A percentile compares a stretch with the other conserved stretches of the same genome.
Conservation (phyloP, 2,888 invertebrate species). For the Drosophila anomalata region DNA sequence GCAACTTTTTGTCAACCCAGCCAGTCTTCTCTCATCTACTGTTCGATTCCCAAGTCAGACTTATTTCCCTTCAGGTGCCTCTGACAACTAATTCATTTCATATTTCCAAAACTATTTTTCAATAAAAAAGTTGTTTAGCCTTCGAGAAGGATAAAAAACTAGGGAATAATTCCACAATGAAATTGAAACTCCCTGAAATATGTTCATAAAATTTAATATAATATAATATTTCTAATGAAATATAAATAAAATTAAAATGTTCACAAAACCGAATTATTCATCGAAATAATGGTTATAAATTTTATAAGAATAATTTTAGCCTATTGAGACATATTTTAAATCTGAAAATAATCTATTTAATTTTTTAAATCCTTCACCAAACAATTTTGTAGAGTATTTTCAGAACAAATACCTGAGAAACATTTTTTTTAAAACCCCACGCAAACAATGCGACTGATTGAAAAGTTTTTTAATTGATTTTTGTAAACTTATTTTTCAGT, state of each 20-base stretch:
- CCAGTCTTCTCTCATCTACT: not conserved
- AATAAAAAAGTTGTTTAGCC: slow-evolving; percentile 42
- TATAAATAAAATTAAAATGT: too few species aligned
- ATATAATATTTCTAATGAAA: too few species aligned
- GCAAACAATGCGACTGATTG: slow-evolving; percentile 77
- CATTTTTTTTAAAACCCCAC: slow-evolving; percentile 39
- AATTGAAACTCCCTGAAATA: not conserved
- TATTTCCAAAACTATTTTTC: slow-evolving; percentile 71
- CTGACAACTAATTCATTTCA: slow-evolving; percentile 71
- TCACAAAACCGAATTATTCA: too few species aligned
- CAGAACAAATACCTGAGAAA: slow-evolving; percentile 18
- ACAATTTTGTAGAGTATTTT: slow-evolving; percentile 4
- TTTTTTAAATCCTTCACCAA: not conserved
- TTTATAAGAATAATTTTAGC: too few species aligned
- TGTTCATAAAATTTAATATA: too few species aligned
- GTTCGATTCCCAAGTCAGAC: not conserved
- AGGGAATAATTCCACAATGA: not conserved
- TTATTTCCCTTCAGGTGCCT: slow-evolving; percentile 35
- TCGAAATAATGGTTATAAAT: too few species aligned
- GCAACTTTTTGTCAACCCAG: slow-evolving; percentile 67
- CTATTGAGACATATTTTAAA: too few species aligned
- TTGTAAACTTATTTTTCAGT: slow-evolving; percentile 63
- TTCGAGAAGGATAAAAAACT: slow-evolving; percentile 16
- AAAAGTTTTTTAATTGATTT: slow-evolving; percentile 82
- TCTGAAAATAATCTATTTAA: not conserved